Evolutionary conservation across 2,888 invertebrate species (phyloP).

Genomic region (Horisme vitalbata): DNA sequence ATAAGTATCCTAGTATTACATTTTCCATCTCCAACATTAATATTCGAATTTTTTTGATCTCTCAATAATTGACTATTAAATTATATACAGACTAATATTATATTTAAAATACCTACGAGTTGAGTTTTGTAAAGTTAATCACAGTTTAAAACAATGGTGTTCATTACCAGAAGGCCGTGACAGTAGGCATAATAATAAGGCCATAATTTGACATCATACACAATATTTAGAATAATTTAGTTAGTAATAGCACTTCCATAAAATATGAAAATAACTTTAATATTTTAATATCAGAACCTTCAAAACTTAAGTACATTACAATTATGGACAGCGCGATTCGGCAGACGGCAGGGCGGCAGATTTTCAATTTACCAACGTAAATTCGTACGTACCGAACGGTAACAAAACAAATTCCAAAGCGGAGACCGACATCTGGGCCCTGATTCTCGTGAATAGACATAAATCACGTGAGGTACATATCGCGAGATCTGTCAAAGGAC

Average conservation of each 20-base stretch:
- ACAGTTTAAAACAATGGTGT: constrained; percentile 74
- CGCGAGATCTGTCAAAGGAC: too few species aligned
- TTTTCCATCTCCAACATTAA: constrained; percentile 35
- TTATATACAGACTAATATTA: constrained; percentile 51
- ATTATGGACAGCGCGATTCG: too few species aligned
- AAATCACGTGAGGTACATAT: too few species aligned
- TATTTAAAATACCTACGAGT: constrained; percentile 53
- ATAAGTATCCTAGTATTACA: constrained; percentile 38
- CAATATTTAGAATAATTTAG: constrained; percentile 52
- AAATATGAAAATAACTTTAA: constrained; percentile 45
- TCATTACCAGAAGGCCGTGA: constrained; percentile 61
- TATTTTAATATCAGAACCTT: constrained; percentile 58
- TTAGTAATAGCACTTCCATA: constrained; percentile 31
- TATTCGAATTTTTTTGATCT: constrained; percentile 52
- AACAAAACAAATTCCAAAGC: too few species aligned
- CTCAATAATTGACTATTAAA: constrained; percentile 56
- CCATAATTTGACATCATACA: constrained; percentile 47
- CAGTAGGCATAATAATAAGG: constrained; percentile 60
- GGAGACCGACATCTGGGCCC: too few species aligned
- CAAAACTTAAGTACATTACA: constrained; percentile 65
- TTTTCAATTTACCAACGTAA: too few species aligned
- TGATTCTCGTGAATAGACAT: too few species aligned
- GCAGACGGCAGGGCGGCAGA: too few species aligned
- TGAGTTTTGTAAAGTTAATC: constrained; percentile 76
- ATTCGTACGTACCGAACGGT: too few species aligned